These are phyloP conservation scores for Sakesphorus luctuosus DNA, from an alignment of 2,113 vertebrate genomes.

Conservation along the genomic window DNA sequence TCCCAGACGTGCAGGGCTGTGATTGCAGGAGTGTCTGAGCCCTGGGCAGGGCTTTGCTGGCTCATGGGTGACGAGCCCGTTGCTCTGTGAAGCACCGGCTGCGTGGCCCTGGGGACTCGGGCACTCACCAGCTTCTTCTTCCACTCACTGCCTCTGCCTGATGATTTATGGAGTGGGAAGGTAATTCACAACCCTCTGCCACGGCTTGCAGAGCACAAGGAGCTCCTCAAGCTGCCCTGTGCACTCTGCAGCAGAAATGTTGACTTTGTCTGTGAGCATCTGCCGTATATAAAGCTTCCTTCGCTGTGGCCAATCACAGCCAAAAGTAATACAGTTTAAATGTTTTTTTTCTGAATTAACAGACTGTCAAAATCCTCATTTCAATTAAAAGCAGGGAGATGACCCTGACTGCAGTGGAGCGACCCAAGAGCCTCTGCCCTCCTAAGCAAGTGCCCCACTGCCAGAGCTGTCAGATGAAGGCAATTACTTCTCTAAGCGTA, in stretches of 20 bases:
- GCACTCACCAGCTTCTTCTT: not conserved
- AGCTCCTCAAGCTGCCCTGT: rapidly evolving
- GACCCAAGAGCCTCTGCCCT: not conserved
- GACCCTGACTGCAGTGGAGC: rapidly evolving
- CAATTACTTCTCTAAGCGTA: not conserved
- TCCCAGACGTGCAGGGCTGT: rapidly evolving
- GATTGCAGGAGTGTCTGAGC: not conserved
- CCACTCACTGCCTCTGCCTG: not conserved
- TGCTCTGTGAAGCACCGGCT: rapidly evolving
- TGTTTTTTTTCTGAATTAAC: not conserved
- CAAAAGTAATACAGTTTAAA: not conserved
- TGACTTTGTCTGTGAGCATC: not conserved
- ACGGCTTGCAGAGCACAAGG: not conserved
- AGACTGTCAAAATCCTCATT: not conserved
- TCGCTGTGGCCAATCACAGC: rapidly evolving
- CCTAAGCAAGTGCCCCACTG: not conserved
- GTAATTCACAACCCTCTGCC: not conserved
- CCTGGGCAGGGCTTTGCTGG: not conserved
- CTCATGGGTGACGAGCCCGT: rapidly evolving
- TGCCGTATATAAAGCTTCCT: not conserved
- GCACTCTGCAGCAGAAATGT: not conserved
- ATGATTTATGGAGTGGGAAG: not conserved
- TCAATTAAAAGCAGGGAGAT: slow-evolving; percentile 12
- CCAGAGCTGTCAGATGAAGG: not conserved
- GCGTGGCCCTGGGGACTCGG: rapidly evolving